Evolutionary conservation across 53 echinoderm and acorn worm genomes (phyloP), one percentile per base, ranked within the genome.

Genomic region (Paelopatides confundens): DNA sequence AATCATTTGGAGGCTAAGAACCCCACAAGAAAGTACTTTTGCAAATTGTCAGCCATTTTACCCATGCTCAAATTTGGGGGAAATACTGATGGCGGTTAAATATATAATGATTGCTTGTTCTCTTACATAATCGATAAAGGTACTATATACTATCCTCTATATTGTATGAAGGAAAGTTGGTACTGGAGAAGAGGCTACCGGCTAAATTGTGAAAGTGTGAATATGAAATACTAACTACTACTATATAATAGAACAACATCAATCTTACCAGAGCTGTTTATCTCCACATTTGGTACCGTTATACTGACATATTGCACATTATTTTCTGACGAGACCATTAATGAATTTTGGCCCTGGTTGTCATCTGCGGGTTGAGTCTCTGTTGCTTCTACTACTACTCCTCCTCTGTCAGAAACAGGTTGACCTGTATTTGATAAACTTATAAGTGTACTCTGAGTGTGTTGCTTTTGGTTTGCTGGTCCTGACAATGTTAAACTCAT

Each of bases 211-310:
- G n/a, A 51, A 11, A 51, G 11, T 67, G 27, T 67, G 27, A 67
- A 13, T 24, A 11, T 28, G 27, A 13, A n/a, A 43, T 12, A 43
- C 43, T 43, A 43, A 43, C 12, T 12, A 43, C 8, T 10, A 43
- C 43, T 43, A 43, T 12, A 43, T 11, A 28, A 10, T 67, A 67
- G 10, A 67, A 11, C 10, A 28, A 28, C 69, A 13, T 51, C 52
- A 63, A 63, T 30, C 32, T n/a, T 88, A 93, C 93, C 93, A 90
- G 93, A 84, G 13, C 87, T 90, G 38, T 90, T 91, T 1, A 91
- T 78, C 47, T 93, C 93, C 43, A 93, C 90, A 87, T 93, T 93
- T 21, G 93, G 93, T 30, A 93, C 93, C 62, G 88, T 91, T 24
- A 93, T 92, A 62, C 86, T 92, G 77, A 92, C 88, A 37, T 74